Evolutionary conservation across 2,888 invertebrate species (phyloP).

Genomic region (Hoplodrina blanda): DNA sequence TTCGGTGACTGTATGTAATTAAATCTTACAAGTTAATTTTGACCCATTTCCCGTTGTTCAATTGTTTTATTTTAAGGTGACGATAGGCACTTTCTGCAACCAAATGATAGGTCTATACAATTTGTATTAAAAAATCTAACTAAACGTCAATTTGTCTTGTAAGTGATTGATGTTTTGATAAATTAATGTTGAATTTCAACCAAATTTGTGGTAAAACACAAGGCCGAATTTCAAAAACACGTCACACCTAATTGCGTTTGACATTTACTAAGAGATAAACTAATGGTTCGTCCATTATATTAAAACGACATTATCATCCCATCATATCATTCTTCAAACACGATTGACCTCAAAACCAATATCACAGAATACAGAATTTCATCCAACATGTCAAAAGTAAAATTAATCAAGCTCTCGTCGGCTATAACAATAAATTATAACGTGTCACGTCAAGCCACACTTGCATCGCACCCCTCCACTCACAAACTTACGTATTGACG

Average conservation of each 20-base stretch:
- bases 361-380: slow-evolving; percentile 39
- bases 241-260: slow-evolving; percentile 24
- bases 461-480: slow-evolving; percentile 50
- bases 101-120: too few species aligned
- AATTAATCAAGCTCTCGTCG: slow-evolving; percentile 61
- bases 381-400: slow-evolving; percentile 56
- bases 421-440: slow-evolving; percentile 65
- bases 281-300: slow-evolving; percentile 31
- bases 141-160: too few species aligned
- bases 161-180: neutral
- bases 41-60: too few species aligned
- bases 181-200: neutral
- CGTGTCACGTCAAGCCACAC: slow-evolving; percentile 59
- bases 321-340: slow-evolving; percentile 39
- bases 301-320: slow-evolving; percentile 30
- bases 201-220: neutral
- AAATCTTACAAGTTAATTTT: too few species aligned
- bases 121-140: too few species aligned
- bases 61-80: too few species aligned
- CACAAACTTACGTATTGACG: slow-evolving; percentile 62
- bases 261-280: slow-evolving; percentile 25
- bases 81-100: too few species aligned
- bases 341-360: slow-evolving; percentile 42
- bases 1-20: too few species aligned
- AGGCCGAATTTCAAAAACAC: slow-evolving; percentile 8